Evolutionary conservation across 2,888 invertebrate genomes (phyloP).

Genomic region (Perizoma affinitatum): DNA sequence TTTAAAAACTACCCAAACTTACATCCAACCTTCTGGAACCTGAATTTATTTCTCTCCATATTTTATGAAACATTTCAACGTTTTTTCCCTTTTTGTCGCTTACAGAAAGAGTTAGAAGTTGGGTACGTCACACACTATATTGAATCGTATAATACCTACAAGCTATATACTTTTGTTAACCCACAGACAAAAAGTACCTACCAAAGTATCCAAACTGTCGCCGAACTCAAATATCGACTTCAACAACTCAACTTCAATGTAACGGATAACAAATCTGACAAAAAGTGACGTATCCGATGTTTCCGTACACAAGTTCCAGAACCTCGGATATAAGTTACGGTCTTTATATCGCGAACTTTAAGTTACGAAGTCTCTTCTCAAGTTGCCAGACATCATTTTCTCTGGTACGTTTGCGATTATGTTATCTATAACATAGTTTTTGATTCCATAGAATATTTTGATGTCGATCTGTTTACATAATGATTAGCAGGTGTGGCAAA

Average conservation of each 20-base stretch:
- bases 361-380: conserved; percentile 8
- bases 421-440: neutral
- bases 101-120: too few relatives aligned
- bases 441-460: too few relatives aligned
- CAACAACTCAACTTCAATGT: conserved; percentile 4
- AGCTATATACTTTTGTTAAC: neutral
- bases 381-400: conserved; percentile 3
- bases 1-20: too few relatives aligned
- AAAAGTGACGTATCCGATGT: conserved; percentile 21
- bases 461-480: neutral
- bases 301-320: conserved; percentile 14
- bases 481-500: neutral
- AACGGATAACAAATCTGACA: conserved; percentile 11
- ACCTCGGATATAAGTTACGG: conserved; percentile 9
- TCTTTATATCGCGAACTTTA: conserved; percentile 10
- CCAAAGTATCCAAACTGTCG: conserved; percentile 1
- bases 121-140: too few relatives aligned
- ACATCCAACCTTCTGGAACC: too few relatives aligned
- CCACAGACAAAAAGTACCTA: conserved; percentile 1
- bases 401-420: neutral
- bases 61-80: too few relatives aligned
- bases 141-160: too few relatives aligned
- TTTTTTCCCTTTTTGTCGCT: too few relatives aligned
- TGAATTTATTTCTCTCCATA: too few relatives aligned
- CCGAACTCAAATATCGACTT: conserved; percentile 18